Conservation (phyloP, 2,113 vertebrate species). For the Pterocles gutturalis region DNA sequence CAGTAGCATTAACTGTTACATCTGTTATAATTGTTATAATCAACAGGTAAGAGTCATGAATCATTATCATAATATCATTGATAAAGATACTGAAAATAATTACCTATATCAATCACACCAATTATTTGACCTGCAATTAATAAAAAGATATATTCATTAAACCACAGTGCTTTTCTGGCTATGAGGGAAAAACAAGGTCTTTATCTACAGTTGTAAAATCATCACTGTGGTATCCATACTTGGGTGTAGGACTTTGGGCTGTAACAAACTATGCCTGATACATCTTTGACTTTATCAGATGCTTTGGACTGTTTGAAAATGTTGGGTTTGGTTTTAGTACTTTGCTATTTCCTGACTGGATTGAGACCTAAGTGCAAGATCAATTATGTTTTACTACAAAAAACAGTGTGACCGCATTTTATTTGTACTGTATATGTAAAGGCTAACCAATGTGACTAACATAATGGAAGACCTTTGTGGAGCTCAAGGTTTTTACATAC, state of each 20-base stretch:
- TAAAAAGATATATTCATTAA: background rate
- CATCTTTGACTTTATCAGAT: background rate
- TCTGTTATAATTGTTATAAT: background rate
- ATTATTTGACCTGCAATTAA: background rate
- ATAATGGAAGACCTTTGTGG: background rate
- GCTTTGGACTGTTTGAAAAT: background rate
- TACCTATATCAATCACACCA: background rate
- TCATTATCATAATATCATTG: background rate
- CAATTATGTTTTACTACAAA: background rate
- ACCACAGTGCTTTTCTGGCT: background rate
- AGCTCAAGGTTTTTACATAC: background rate
- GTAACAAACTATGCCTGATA: background rate
- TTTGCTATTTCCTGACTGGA: background rate
- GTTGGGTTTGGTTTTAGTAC: background rate
- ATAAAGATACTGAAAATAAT: background rate
- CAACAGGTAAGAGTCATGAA: background rate
- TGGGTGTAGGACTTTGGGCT: background rate
- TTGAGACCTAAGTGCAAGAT: background rate
- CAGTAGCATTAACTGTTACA: background rate
- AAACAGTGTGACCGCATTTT: background rate
- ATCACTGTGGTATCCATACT: background rate
- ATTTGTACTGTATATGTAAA: background rate
- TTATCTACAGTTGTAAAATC: background rate
- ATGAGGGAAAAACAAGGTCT: background rate
- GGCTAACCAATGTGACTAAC: background rate